These are phyloP conservation scores for Cataglyphis hispanica DNA, from an alignment of 1,140 invertebrate species.

Conservation along the genomic window DNA sequence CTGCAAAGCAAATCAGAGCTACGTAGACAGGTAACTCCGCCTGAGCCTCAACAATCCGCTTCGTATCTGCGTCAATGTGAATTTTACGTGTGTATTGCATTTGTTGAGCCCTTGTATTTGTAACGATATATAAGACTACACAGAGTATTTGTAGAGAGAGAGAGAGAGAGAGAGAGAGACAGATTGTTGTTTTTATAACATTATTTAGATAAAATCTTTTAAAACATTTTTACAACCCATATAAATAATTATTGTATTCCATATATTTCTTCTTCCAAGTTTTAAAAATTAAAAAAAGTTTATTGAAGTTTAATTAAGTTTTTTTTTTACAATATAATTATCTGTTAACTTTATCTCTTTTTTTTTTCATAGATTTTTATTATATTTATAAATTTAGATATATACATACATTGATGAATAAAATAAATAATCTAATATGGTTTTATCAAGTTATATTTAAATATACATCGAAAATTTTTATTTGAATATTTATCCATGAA, in stretches of 20 bases:
- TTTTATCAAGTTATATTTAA: neutral
- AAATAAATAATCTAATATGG: neutral
- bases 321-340: too few species aligned
- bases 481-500: neutral
- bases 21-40: constrained; percentile 77
- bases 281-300: neutral
- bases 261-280: neutral
- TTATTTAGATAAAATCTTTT: neutral
- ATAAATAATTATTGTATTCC: neutral
- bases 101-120: constrained; percentile 23
- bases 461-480: neutral
- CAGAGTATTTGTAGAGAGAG: neutral
- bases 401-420: neutral
- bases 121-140: constrained; percentile 5
- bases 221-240: neutral
- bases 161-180: neutral
- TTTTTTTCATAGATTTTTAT: neutral
- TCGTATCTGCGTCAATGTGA: constrained; percentile 29
- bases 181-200: neutral
- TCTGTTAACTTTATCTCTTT: neutral
- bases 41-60: constrained; percentile 70
- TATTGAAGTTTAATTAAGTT: too few species aligned
- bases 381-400: neutral
- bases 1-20: constrained; percentile 79
- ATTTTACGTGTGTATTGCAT: constrained; percentile 7